Conservation (phyloP, 2,888 invertebrate species). For the Bhutanitis thaidina region DNA sequence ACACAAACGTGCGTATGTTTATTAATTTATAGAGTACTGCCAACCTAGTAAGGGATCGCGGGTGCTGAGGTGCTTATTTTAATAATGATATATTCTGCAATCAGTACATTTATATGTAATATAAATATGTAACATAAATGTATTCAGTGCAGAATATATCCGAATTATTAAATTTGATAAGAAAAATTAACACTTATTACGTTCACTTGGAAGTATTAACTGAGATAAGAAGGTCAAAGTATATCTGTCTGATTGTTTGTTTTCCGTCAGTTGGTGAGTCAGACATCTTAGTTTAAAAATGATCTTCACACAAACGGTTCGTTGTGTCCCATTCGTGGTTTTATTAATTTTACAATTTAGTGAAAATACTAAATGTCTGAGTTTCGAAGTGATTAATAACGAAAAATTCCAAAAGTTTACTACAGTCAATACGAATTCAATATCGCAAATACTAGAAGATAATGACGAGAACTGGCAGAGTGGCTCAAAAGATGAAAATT, state of each 20-base stretch:
- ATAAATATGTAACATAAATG: no score
- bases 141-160: no score
- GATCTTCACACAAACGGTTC: slow-evolving; percentile 28
- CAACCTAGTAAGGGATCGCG: no score
- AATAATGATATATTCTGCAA: no score
- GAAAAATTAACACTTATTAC: no score
- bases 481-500: not conserved
- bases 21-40: no score
- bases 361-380: not conserved
- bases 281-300: slow-evolving; percentile 35
- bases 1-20: no score
- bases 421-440: not conserved
- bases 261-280: not conserved
- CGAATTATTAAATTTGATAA: no score
- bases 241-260: slow-evolving; percentile 27
- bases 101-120: no score
- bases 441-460: not conserved
- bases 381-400: not conserved
- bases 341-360: not conserved
- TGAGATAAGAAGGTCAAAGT: slow-evolving; percentile 46
- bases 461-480: not conserved
- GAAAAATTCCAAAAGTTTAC: not conserved
- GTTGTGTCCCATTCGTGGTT: slow-evolving; percentile 15
- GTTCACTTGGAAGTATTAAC: not conserved
- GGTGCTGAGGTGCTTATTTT: no score